phyloP scores from a whole-genome alignment of 2,113 vertebrate species.

The Rhinopomastus cyanomelas region DNA sequence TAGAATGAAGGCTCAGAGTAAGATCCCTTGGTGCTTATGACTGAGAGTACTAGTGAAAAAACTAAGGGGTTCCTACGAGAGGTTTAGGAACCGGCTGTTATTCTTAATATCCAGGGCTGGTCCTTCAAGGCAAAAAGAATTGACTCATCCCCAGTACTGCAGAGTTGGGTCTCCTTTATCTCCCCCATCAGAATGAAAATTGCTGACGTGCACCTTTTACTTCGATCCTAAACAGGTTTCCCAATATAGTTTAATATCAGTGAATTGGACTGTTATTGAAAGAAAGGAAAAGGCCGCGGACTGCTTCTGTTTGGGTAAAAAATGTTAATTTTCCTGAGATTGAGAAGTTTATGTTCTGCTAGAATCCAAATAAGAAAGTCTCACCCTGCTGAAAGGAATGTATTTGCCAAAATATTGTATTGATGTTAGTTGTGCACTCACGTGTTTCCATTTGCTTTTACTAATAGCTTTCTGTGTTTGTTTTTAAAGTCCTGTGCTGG shows the following conservation, averaged over 20 bases:
- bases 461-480: not conserved
- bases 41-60: not conserved
- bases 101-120: not conserved
- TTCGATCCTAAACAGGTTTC: not conserved
- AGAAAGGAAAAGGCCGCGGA: not conserved
- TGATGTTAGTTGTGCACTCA: not conserved
- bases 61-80: not conserved
- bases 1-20: constrained; percentile 2
- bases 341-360: not conserved
- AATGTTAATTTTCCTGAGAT: not conserved
- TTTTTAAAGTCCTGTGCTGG: not conserved
- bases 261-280: not conserved
- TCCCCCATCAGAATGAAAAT: not conserved
- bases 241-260: not conserved
- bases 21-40: not conserved
- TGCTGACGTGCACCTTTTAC: not conserved
- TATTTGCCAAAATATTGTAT: too few relatives aligned
- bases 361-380: not conserved
- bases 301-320: not conserved
- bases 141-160: not conserved
- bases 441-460: too few relatives aligned
- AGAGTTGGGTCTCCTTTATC: not conserved
- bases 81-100: not conserved
- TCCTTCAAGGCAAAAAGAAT: not conserved
- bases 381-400: not conserved